Percentiles rank a stretch among this genome's conserved stretches.
These are phyloP conservation scores for Pegoplata infirma DNA, from an alignment of 2,888 invertebrate genomes.

Conservation along the genomic window DNA sequence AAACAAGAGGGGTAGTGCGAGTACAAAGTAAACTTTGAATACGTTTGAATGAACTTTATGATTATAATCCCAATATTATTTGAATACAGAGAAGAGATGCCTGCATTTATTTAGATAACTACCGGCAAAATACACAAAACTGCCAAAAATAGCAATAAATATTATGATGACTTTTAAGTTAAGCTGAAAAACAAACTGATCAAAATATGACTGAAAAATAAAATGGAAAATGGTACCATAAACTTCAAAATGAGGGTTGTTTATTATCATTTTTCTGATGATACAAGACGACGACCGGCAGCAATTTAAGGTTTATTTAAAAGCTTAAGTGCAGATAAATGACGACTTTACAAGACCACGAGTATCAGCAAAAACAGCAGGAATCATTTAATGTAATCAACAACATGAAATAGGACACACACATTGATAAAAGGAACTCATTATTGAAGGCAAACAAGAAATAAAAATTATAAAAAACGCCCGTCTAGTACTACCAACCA, in stretches of 20 bases:
- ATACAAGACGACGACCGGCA: conserved; percentile 30
- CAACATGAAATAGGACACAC: conserved; percentile 1
- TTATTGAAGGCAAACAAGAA: conserved; percentile 18
- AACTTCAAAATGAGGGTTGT: conserved; percentile 40
- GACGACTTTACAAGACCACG: conserved; percentile 67
- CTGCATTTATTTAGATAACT: conserved; percentile 38
- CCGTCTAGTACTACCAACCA: background rate
- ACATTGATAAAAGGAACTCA: conserved; percentile 21
- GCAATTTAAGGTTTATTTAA: conserved; percentile 64
- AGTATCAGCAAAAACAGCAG: conserved; percentile 6
- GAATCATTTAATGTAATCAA: conserved; percentile 43
- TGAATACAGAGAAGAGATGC: background rate
- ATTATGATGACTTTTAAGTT: conserved; percentile 56
- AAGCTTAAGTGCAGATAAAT: conserved; percentile 70
- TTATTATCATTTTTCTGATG: no score
- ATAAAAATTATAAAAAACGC: background rate
- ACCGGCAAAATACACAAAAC: conserved; percentile 36
- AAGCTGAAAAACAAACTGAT: conserved; percentile 55
- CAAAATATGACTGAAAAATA: conserved; percentile 35
- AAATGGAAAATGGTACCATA: background rate
- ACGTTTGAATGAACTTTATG: background rate
- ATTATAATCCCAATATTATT: background rate
- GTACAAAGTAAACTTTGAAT: background rate
- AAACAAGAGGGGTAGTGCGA: background rate
- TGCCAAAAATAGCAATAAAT: conserved; percentile 42